Base-by-base conservation (phyloP, 2,888 invertebrate species). In the Lepidonotus clava region DNA sequence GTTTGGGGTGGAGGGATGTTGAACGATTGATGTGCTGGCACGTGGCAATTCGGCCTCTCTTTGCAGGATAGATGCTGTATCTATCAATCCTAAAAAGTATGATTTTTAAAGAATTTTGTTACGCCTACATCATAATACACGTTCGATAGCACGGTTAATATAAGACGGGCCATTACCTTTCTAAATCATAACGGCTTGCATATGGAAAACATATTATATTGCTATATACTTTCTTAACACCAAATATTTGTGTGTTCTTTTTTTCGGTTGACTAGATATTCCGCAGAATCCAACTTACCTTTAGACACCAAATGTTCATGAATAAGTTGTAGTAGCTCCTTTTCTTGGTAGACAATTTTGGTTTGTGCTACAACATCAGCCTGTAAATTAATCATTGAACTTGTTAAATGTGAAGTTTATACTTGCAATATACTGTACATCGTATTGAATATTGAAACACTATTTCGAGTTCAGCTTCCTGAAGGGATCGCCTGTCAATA, bases 341-440 rank as follows among this genome's bases (percentile, higher is more conserved):
- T 96, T 93, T 98, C 98, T 94, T 98, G 98, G 95, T 97, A 99
- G 92, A 97, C 97, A 88, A 99, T 99, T 89, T 97, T 96, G 0
- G 99, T 99, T 94, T 98, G 98, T 0, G 98, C 98, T 0, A 99
- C 98, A 71, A 99, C 97, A 94, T 98, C 98, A 0, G 98, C 97
- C 96, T 94, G 90, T 18, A 56, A 36, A 34, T 5, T 1, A 28
- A 61, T 28, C 28, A 61, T 56, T 18, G 2, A n/a, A 61, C 1
- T 28, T n/a, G n/a, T n/a, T n/a, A n/a, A n/a, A n/a, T n/a, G n/a
- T n/a, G n/a, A n/a, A n/a, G n/a, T n/a, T n/a, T n/a, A n/a, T n/a
- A n/a, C n/a, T n/a, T n/a, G n/a, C n/a, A n/a, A n/a, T n/a, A n/a
- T n/a, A n/a, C n/a, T n/a, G n/a, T n/a, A n/a, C n/a, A n/a, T n/a